Percentiles rank a stretch among this genome's conserved stretches.
phyloP scores from a whole-genome alignment of 2,113 vertebrate genomes.

The Anser brachyrhynchus region DNA sequence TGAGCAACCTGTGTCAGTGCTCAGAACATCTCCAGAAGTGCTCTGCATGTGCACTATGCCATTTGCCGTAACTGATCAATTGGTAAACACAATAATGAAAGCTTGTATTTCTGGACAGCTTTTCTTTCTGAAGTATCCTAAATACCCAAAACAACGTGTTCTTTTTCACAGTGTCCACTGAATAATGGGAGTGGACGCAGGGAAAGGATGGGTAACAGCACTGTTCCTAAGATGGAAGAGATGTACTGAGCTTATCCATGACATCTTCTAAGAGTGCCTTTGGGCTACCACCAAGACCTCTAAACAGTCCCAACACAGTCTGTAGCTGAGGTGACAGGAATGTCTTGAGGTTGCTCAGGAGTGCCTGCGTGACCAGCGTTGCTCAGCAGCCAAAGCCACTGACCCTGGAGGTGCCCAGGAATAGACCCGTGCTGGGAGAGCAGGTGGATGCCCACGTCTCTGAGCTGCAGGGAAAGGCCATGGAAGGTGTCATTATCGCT shows the following conservation, averaged over 20 bases:
- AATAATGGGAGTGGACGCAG: not conserved
- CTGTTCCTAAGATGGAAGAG: rapidly evolving
- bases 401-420: not conserved
- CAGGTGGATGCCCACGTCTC: not conserved
- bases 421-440: not conserved
- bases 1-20: not conserved
- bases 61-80: not conserved
- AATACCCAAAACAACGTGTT: not conserved
- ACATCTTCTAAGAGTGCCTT: not conserved
- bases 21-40: not conserved
- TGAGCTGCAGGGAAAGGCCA: not conserved
- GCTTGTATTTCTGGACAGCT: not conserved
- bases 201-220: not conserved
- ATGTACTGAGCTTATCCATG: not conserved
- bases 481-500: not conserved
- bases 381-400: not conserved
- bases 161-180: not conserved
- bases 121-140: not conserved
- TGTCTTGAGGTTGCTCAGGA: not conserved
- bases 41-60: not conserved
- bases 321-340: not conserved
- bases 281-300: not conserved
- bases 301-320: not conserved
- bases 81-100: not conserved
- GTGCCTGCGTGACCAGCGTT: rapidly evolving